A percentile compares a stretch with the other conserved stretches of the same genome.
These are phyloP conservation scores for Melanotaenia maccullochi DNA, from an alignment of 2,797 vertebrate genomes.

Conservation along the genomic window DNA sequence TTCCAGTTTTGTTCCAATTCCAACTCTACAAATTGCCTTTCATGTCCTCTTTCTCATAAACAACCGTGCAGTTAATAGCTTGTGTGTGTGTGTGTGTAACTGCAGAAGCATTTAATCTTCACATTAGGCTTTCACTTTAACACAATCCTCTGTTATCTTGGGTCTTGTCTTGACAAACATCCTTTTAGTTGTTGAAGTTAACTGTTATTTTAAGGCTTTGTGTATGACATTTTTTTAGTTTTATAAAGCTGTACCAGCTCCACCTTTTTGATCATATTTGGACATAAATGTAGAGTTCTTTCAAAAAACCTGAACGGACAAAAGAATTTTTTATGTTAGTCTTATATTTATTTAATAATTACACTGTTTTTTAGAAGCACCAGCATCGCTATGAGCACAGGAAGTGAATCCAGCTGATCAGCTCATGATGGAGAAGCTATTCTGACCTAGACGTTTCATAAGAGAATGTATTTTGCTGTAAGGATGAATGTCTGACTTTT, in stretches of 20 bases:
- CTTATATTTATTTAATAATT: neutral
- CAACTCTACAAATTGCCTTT: conserved; percentile 21
- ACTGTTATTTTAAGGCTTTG: neutral
- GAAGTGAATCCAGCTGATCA: neutral
- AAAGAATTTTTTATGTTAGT: no score
- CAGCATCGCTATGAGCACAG: neutral
- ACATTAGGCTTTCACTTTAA: neutral
- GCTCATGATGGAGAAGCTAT: neutral
- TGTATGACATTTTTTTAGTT: neutral
- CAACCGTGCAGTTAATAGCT: neutral
- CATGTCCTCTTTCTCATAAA: neutral
- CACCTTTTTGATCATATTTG: neutral
- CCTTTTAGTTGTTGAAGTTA: neutral
- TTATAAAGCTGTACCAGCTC: neutral
- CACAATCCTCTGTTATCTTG: neutral
- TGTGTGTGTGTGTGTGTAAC: neutral
- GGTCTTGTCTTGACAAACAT: neutral
- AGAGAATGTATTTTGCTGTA: neutral
- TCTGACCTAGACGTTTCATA: neutral
- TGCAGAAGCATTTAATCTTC: neutral
- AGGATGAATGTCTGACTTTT: no score
- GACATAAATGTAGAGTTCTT: neutral
- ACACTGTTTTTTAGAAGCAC: neutral
- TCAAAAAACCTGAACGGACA: neutral
- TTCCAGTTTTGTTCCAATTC: conserved; percentile 18